Evolutionary conservation across 2,888 invertebrate species (phyloP).

Genomic region (Lepidocyrtinus sp.): DNA sequence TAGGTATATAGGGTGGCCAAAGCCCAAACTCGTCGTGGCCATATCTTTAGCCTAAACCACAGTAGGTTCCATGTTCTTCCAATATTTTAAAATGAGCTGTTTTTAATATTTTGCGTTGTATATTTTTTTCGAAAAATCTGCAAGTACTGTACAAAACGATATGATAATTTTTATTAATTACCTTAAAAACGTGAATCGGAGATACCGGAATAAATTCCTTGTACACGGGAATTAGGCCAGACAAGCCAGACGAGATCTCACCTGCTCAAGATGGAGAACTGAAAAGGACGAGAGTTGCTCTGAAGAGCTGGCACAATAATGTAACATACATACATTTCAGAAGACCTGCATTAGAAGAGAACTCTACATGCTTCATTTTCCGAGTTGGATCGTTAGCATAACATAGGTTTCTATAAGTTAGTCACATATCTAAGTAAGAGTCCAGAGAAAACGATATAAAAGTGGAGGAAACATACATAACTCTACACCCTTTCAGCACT

Average conservation of each 20-base stretch:
- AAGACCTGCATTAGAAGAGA: neutral
- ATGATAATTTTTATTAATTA: no score
- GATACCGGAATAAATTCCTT: slow-evolving; percentile 24
- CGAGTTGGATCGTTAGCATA: no score
- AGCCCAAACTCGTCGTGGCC: no score
- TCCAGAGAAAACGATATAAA: no score
- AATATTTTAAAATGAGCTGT: neutral
- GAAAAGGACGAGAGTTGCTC: slow-evolving; percentile 57
- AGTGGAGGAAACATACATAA: no score
- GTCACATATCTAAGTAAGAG: no score
- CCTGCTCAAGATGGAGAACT: slow-evolving; percentile 68
- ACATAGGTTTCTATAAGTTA: no score
- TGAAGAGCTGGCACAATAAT: slow-evolving; percentile 15
- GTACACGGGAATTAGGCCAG: neutral
- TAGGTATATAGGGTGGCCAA: slow-evolving; percentile 20
- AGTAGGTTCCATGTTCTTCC: neutral
- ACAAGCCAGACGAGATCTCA: slow-evolving; percentile 49
- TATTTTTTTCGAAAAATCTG: neutral
- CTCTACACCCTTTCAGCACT: no score
- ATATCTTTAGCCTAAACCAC: slow-evolving; percentile 14
- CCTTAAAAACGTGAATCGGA: slow-evolving; percentile 4
- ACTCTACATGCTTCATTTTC: no score
- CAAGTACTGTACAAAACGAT: no score
- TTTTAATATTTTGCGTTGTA: neutral
- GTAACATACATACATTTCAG: slow-evolving; percentile 19